Evolutionary conservation across 2,113 vertebrate genomes (phyloP).

Genomic region (Salvator merianae): DNA sequence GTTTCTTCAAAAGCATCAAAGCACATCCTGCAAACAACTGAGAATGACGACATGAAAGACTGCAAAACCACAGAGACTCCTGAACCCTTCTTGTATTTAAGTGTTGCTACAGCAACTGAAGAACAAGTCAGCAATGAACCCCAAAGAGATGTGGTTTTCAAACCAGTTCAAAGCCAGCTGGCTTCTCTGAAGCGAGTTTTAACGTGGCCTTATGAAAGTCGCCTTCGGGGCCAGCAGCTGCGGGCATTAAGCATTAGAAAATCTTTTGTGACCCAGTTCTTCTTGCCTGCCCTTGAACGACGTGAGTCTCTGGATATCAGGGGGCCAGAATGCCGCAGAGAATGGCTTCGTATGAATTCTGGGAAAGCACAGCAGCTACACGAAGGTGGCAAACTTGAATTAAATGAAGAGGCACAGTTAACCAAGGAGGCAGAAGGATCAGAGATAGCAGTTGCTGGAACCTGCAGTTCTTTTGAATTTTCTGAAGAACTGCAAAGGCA

Average conservation of each 20-base stretch:
- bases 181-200: conserved; percentile 25
- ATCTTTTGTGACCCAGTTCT: conserved; percentile 12
- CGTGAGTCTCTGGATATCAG: neutral
- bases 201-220: conserved; percentile 43
- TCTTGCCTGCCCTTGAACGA: neutral
- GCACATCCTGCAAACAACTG: neutral
- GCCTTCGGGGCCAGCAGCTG: neutral
- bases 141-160: neutral
- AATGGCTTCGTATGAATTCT: neutral
- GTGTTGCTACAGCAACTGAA: conserved; percentile 13
- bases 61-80: neutral
- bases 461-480: neutral
- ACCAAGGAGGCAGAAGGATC: neutral
- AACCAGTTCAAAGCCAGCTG: neutral
- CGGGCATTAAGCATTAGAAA: neutral
- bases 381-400: neutral
- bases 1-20: neutral
- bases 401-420: neutral
- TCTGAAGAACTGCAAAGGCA: accelerated
- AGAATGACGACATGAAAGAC: neutral
- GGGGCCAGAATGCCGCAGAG: neutral
- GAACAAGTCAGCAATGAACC: neutral
- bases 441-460: neutral
- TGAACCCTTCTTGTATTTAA: conserved; percentile 46
- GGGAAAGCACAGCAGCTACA: neutral